These are phyloP conservation scores for Gavia stellata DNA, from an alignment of 2,113 vertebrate species.

Conservation along the genomic window DNA sequence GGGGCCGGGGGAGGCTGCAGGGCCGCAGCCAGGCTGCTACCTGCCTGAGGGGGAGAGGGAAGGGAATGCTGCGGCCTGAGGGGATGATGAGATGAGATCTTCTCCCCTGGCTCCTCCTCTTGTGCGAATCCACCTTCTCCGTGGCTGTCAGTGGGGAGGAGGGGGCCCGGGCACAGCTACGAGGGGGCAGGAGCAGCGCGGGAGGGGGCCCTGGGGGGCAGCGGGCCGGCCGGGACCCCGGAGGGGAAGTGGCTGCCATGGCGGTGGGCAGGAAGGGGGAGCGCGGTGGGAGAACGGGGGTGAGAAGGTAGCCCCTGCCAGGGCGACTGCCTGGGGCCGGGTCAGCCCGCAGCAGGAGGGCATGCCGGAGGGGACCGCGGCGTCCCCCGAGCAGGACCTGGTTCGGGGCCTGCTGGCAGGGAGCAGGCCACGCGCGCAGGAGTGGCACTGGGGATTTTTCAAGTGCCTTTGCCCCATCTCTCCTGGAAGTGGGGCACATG, in stretches of 20 bases:
- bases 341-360: neutral
- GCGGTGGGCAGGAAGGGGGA: neutral
- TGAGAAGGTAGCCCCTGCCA: rapidly evolving
- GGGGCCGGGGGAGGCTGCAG: neutral
- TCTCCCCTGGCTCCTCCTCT: neutral
- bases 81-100: neutral
- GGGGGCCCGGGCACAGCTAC: neutral
- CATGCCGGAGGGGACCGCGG: rapidly evolving
- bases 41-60: neutral
- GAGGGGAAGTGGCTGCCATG: neutral
- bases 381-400: neutral
- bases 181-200: neutral
- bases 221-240: rapidly evolving
- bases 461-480: neutral
- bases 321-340: neutral
- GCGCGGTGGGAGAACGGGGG: rapidly evolving
- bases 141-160: neutral
- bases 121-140: neutral
- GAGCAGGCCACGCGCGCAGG: rapidly evolving
- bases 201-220: neutral
- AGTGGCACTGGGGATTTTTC: neutral
- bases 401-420: neutral
- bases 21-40: neutral
- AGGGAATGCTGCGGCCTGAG: neutral
- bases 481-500: neutral